These are phyloP conservation scores for Scatophagus argus DNA, from an alignment of 2,113 vertebrate species.

Conservation along the genomic window DNA sequence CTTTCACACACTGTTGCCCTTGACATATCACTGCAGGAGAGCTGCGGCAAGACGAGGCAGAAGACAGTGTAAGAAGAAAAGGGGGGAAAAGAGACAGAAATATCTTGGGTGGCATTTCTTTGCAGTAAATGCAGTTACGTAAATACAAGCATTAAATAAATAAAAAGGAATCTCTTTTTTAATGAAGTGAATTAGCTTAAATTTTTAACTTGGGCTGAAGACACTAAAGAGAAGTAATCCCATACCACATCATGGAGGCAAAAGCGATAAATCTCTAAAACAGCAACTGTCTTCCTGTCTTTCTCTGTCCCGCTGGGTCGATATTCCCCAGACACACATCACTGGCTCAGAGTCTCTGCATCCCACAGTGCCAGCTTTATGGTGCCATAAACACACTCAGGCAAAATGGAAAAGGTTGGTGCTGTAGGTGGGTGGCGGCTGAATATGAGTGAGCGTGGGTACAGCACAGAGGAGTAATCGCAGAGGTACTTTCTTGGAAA, in stretches of 20 bases:
- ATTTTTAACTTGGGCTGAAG: neutral
- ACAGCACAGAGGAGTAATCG: slow-evolving; percentile 23
- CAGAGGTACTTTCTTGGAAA: slow-evolving; percentile 23
- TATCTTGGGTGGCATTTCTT: neutral
- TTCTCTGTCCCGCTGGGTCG: slow-evolving; percentile 36
- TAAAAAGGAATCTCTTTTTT: neutral
- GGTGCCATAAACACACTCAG: slow-evolving; percentile 59
- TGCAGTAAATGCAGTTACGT: neutral
- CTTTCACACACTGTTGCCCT: slow-evolving; percentile 8
- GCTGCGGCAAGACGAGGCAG: slow-evolving; percentile 1
- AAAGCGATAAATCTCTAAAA: slow-evolving; percentile 12
- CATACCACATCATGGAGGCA: neutral
- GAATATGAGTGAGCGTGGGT: slow-evolving; percentile 51
- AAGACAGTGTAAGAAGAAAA: slow-evolving; percentile 3
- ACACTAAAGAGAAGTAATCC: slow-evolving; percentile 1
- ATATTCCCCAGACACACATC: slow-evolving; percentile 62
- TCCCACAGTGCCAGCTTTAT: slow-evolving; percentile 65
- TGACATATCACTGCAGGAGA: slow-evolving; percentile 41
- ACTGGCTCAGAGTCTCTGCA: slow-evolving; percentile 45
- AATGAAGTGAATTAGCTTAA: neutral
- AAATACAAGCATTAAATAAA: neutral
- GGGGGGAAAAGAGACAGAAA: neutral
- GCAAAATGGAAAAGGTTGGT: slow-evolving; percentile 54
- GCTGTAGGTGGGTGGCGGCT: slow-evolving; percentile 50
- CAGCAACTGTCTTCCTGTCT: slow-evolving; percentile 18